Evolutionary conservation across 2,888 invertebrate genomes (phyloP), one percentile per base, ranked within the genome.

Genomic region (Neoaliturus tenellus): DNA sequence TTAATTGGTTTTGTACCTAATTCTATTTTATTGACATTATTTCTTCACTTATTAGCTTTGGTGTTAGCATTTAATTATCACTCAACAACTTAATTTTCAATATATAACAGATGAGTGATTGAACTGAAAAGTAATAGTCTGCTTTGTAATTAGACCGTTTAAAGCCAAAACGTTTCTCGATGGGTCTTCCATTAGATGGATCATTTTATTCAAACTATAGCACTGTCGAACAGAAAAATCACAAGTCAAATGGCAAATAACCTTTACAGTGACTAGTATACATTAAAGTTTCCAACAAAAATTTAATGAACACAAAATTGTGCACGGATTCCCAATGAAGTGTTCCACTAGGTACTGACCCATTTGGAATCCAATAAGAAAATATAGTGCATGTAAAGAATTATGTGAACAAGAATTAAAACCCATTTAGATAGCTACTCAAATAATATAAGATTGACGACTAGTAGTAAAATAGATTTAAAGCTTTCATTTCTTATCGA

Each of bases 401-500:
- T 12, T 3, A 14, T 48, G 17, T 23, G 23, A 55, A 55, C 5
- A 23, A 55, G 23, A 55, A 55, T 25, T 23, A 55, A 23, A 23
- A 55, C 5, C 3, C 20, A 20, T 6, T 28, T 1, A 62, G 28
- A 62, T 28, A 28, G 4, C 62, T 12, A 39, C 39, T 2, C n/a
- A 25, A 39, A 39, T 35, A 62, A 62, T 31, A 28, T 17, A 31
- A 62, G 25, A 62, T 31, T 62, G 17, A 62, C 62, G 62, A 62
- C 28, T 55, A 55, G 28, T 62, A 31, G 62, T 55, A 25, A 55
- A 55, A 10, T 31, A 62, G 25, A 31, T 28, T 62, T 62, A 62
- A 62, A 62, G 62, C 62, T 62, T 35, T 82, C 58, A 82, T 39
- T 94, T 93, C 89, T 94, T 96, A 91, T 97, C 97, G 90, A 97